Conservation (phyloP, 1,140 invertebrate genomes). For the Drusus annulatus region DNA sequence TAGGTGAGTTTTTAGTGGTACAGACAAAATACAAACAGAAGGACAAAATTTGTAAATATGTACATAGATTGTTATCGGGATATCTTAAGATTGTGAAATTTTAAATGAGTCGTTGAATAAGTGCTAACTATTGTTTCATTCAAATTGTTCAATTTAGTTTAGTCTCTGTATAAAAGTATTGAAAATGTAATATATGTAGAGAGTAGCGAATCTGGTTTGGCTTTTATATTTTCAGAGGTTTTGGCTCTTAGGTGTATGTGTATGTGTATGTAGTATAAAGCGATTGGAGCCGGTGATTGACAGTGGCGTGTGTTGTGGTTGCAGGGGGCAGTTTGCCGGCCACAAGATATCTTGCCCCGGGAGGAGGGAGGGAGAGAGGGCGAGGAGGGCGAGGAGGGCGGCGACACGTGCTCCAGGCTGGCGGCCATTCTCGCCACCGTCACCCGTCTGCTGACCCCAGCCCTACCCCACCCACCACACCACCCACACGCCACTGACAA, state of each 20-base stretch:
- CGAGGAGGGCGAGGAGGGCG: conserved; percentile 65
- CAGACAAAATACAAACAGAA: no score
- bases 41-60: no score
- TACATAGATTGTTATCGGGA: no score
- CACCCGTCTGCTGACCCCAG: conserved; percentile 71
- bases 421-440: conserved; percentile 70
- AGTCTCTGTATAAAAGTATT: not conserved
- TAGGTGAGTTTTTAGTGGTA: no score
- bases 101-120: no score
- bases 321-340: conserved; percentile 83
- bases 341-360: conserved; percentile 78
- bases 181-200: conserved; percentile 13
- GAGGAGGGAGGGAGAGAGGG: no score
- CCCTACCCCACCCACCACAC: conserved; percentile 63
- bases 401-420: conserved; percentile 62
- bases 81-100: no score
- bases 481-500: conserved; percentile 60
- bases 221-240: conserved; percentile 54
- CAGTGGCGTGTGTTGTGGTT: conserved; percentile 77
- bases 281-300: conserved; percentile 69
- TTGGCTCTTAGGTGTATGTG: conserved; percentile 50
- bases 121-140: no score
- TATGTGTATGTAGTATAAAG: conserved; percentile 46
- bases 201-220: conserved; percentile 27
- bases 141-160: no score